Percentiles rank a stretch among this genome's conserved stretches.
Evolutionary conservation across 2,888 invertebrate genomes (phyloP).

Genomic region (Erebia epiphron): DNA sequence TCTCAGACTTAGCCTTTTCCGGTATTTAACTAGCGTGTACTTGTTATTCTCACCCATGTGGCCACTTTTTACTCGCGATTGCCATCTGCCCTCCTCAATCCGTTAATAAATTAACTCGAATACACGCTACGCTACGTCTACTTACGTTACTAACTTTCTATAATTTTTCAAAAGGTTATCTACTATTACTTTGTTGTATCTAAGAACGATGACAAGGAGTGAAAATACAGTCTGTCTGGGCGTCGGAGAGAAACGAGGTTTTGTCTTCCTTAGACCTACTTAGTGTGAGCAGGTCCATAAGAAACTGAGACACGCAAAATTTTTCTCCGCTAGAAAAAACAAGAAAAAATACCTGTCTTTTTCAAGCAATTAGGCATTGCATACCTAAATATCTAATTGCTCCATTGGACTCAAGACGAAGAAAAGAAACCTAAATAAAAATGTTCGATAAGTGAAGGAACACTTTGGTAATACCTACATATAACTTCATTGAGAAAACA

Average conservation of each 20-base stretch:
- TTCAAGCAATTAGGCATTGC: no score
- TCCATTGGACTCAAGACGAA: neutral
- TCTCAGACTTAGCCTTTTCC: slow-evolving; percentile 5
- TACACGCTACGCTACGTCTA: neutral
- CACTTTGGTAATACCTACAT: slow-evolving; percentile 2
- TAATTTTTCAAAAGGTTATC: slow-evolving; percentile 2
- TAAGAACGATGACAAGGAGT: neutral
- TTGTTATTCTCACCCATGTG: neutral
- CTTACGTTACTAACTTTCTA: neutral
- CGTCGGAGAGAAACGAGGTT: no score
- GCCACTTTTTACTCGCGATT: neutral
- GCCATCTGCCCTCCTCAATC: slow-evolving; percentile 13
- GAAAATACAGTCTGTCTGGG: no score
- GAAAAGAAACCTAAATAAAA: neutral
- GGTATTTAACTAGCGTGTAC: slow-evolving; percentile 14
- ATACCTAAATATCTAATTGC: no score
- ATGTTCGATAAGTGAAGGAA: neutral
- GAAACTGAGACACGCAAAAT: no score
- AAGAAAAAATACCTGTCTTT: no score
- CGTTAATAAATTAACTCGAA: slow-evolving; percentile 1
- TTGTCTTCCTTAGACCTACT: no score
- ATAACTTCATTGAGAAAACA: slow-evolving; percentile 25
- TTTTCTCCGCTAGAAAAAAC: no score
- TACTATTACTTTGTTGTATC: neutral
- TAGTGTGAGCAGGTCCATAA: no score